Evolutionary conservation across 2,797 vertebrate species (phyloP).

Genomic region (Masticophis lateralis): DNA sequence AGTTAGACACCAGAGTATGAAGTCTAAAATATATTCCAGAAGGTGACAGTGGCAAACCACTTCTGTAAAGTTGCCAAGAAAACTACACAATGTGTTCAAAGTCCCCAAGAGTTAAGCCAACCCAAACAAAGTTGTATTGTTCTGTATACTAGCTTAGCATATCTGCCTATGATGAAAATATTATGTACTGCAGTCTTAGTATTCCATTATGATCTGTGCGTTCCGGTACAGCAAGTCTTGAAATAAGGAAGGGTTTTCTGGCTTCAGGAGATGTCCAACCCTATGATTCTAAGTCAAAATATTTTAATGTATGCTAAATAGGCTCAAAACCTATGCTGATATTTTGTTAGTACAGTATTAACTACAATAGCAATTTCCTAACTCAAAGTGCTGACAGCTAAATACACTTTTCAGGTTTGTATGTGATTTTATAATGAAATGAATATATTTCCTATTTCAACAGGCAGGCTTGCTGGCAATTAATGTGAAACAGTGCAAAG

Average conservation of each 20-base stretch:
- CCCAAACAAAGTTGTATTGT: background rate
- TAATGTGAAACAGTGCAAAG: conserved; percentile 57
- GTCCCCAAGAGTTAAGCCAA: background rate
- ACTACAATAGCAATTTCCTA: background rate
- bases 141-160: background rate
- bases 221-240: background rate
- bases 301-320: background rate
- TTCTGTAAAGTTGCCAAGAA: background rate
- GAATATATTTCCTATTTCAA: conserved; percentile 34
- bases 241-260: background rate
- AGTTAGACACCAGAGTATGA: background rate
- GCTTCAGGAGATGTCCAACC: background rate
- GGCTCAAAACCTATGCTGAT: background rate
- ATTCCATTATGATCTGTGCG: background rate
- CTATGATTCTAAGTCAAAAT: background rate
- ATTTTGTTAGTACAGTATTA: background rate
- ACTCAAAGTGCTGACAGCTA: background rate
- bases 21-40: background rate
- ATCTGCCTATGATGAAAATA: background rate
- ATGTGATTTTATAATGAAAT: background rate
- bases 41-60: background rate
- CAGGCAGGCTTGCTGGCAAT: conserved; percentile 65
- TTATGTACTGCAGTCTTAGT: background rate
- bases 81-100: background rate
- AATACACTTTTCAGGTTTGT: background rate